These are phyloP conservation scores for Augochlora pura DNA, from an alignment of 1,140 invertebrate genomes.

Conservation along the genomic window DNA sequence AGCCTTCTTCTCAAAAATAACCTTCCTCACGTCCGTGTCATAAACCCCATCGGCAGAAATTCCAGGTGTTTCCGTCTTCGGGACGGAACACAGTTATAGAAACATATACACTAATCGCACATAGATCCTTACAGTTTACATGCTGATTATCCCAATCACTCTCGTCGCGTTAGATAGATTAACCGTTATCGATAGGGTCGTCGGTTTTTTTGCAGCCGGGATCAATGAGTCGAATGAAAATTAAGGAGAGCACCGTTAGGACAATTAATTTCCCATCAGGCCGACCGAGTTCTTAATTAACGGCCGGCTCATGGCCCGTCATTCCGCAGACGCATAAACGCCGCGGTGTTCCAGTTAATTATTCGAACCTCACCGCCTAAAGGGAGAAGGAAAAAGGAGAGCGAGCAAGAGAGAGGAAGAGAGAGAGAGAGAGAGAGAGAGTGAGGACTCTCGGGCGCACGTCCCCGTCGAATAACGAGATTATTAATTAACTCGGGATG, in stretches of 20 bases:
- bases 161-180: too few species aligned
- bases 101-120: too few species aligned
- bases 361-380: constrained; percentile 32
- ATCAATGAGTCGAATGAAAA: constrained; percentile 22
- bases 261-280: constrained; percentile 41
- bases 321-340: constrained; percentile 37
- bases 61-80: too few species aligned
- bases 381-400: constrained; percentile 3
- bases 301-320: constrained; percentile 27
- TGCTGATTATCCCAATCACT: too few species aligned
- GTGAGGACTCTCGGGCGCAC: not conserved
- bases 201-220: not conserved
- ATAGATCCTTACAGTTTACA: too few species aligned
- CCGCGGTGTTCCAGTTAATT: constrained; percentile 38
- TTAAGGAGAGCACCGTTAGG: constrained; percentile 6
- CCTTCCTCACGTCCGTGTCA: too few species aligned
- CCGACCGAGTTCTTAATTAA: constrained; percentile 50
- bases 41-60: too few species aligned
- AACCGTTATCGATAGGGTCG: too few species aligned
- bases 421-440: too few species aligned
- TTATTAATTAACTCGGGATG: constrained; percentile 53
- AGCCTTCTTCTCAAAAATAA: too few species aligned
- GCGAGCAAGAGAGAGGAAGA: too few species aligned
- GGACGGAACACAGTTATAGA: too few species aligned
- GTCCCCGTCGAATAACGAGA: constrained; percentile 45